Evolutionary conservation across 2,888 invertebrate genomes (phyloP).

Genomic region (Cerastis rubricosa): DNA sequence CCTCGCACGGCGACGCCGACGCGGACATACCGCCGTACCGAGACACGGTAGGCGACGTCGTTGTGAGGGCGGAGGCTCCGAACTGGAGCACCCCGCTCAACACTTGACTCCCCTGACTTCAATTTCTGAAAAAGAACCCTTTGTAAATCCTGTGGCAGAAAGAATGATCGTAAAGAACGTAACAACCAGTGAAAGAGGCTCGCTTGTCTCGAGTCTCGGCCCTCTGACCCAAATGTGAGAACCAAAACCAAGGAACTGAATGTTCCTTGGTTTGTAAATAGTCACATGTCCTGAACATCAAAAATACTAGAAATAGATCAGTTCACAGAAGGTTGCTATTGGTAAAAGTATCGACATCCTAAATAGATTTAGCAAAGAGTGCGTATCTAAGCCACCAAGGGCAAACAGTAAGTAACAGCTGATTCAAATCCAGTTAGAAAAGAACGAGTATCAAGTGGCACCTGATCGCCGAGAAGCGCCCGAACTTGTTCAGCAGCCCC

Average conservation of each 20-base stretch:
- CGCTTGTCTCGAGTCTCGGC: constrained; percentile 57
- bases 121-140: constrained; percentile 80
- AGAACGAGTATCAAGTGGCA: constrained; percentile 89
- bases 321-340: background rate
- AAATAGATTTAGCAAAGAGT: constrained; percentile 34
- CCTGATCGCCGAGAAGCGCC: constrained; percentile 88
- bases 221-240: constrained; percentile 1
- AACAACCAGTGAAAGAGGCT: constrained; percentile 33
- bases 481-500: constrained; percentile 88
- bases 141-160: constrained; percentile 18
- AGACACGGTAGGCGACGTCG: constrained; percentile 79
- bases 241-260: background rate
- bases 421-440: constrained; percentile 89
- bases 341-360: constrained; percentile 10
- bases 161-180: background rate
- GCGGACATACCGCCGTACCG: constrained; percentile 86
- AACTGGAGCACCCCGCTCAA: constrained; percentile 86
- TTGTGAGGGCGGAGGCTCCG: constrained; percentile 84
- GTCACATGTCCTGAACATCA: background rate
- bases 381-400: constrained; percentile 72
- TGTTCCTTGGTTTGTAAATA: too few species aligned
- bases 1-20: constrained; percentile 85
- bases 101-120: constrained; percentile 75
- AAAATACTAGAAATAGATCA: constrained; percentile 9
- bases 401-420: constrained; percentile 85